phyloP scores from a whole-genome alignment of 2,888 invertebrate genomes.

The Eupithecia abbreviata region DNA sequence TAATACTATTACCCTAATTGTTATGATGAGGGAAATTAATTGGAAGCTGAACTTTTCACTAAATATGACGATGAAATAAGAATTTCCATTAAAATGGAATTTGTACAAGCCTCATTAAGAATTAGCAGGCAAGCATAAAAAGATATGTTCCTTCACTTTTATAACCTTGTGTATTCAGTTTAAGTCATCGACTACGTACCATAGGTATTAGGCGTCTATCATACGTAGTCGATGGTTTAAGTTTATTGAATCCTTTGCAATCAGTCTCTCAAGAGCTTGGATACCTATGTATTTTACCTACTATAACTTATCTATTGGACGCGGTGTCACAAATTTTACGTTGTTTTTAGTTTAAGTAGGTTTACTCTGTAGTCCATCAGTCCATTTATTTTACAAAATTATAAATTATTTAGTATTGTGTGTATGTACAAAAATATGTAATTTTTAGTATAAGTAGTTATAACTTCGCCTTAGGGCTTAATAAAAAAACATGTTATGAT shows the following conservation, averaged over 20 bases:
- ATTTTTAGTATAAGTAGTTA: too few species aligned
- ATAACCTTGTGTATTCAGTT: background rate
- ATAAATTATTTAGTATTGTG: too few species aligned
- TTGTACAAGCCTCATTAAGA: background rate
- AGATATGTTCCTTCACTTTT: background rate
- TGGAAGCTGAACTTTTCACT: background rate
- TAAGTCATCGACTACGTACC: too few species aligned
- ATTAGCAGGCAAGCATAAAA: background rate
- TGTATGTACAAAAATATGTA: too few species aligned
- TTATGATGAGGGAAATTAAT: conserved; percentile 24
- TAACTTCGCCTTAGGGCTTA: too few species aligned
- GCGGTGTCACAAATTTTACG: background rate
- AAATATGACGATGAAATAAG: background rate
- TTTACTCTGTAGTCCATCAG: too few species aligned
- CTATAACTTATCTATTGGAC: background rate
- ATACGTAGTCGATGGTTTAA: too few species aligned
- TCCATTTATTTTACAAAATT: too few species aligned
- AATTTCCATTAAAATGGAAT: background rate
- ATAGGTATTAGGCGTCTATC: too few species aligned
- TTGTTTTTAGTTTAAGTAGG: too few species aligned
- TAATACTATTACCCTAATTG: background rate
- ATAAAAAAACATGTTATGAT: too few species aligned
- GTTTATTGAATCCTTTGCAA: background rate
- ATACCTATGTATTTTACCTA: background rate
- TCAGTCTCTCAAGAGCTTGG: too few species aligned